phyloP scores from a whole-genome alignment of 2,888 invertebrate species.

The Salpingus planirostris region DNA sequence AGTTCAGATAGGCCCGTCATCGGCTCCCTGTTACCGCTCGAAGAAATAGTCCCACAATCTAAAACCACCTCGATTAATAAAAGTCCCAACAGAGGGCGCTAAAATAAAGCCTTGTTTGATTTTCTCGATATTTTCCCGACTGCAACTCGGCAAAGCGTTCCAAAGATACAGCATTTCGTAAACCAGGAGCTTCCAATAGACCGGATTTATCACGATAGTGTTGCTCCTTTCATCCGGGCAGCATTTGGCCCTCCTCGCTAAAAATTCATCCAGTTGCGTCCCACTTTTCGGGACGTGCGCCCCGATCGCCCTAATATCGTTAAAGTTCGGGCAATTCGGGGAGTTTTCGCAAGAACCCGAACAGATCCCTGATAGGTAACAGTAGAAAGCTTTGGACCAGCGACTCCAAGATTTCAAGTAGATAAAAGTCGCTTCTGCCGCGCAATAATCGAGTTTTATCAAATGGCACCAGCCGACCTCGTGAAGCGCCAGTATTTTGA shows the following conservation, averaged over 20 bases:
- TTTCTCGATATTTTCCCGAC: constrained; percentile 30
- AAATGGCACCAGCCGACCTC: constrained; percentile 62
- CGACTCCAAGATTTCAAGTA: constrained; percentile 51
- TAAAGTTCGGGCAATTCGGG: constrained; percentile 20
- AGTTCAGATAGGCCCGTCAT: constrained; percentile 48
- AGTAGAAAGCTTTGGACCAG: constrained; percentile 59
- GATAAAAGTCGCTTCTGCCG: constrained; percentile 45
- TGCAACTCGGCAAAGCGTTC: constrained; percentile 56
- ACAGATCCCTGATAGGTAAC: constrained; percentile 49
- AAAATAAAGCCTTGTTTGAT: no score
- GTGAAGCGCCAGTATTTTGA: constrained; percentile 49
- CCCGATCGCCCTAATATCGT: constrained; percentile 27
- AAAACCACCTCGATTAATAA: no score
- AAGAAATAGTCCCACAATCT: not conserved
- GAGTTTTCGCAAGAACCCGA: constrained; percentile 27
- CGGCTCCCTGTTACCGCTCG: constrained; percentile 37
- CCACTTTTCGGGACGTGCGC: constrained; percentile 21
- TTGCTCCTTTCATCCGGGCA: constrained; percentile 28
- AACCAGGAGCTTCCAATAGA: constrained; percentile 50
- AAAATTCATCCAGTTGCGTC: constrained; percentile 35
- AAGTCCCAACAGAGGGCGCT: no score
- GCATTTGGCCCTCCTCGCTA: constrained; percentile 27
- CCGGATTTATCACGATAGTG: constrained; percentile 19
- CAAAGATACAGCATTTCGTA: constrained; percentile 61
- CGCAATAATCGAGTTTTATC: constrained; percentile 50